A percentile compares a stretch with the other conserved stretches of the same genome.
phyloP scores from a whole-genome alignment of 2,888 invertebrate species.

The Yponomeuta plumbellus region DNA sequence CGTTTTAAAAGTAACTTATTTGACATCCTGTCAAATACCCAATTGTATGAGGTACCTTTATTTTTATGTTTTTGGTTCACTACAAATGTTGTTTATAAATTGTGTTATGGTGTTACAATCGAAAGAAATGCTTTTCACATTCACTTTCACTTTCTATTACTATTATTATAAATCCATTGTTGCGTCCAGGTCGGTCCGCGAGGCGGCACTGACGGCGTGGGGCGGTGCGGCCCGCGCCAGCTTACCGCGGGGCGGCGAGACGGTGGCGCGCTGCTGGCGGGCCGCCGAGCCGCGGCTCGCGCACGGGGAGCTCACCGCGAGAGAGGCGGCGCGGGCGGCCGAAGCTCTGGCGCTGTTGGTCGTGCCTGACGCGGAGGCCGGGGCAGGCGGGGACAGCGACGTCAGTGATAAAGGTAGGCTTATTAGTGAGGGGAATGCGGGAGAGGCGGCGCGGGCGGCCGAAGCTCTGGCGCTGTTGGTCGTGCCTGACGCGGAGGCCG shows the following conservation, averaged over 20 bases:
- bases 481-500: neutral
- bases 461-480: no score
- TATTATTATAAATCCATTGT: no score
- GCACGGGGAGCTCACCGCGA: conserved; percentile 30
- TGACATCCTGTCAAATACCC: no score
- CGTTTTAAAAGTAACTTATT: no score
- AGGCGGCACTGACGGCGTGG: conserved; percentile 57
- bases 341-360: no score
- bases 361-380: neutral
- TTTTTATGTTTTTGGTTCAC: no score
- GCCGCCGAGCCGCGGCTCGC: conserved; percentile 32
- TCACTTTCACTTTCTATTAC: no score
- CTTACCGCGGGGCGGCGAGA: conserved; percentile 34
- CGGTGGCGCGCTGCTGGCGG: conserved; percentile 26
- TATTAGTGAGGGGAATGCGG: conserved; percentile 33
- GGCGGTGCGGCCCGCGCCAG: conserved; percentile 51
- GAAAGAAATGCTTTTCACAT: no score
- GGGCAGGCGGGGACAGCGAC: neutral
- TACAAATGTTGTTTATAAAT: no score
- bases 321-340: conserved; percentile 29
- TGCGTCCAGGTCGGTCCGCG: conserved; percentile 41
- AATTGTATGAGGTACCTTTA: no score
- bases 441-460: conserved; percentile 29
- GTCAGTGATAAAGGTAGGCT: neutral
- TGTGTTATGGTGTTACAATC: no score